phyloP scores from a whole-genome alignment of 1,140 invertebrate genomes.

The Lasioglossum albipes region DNA sequence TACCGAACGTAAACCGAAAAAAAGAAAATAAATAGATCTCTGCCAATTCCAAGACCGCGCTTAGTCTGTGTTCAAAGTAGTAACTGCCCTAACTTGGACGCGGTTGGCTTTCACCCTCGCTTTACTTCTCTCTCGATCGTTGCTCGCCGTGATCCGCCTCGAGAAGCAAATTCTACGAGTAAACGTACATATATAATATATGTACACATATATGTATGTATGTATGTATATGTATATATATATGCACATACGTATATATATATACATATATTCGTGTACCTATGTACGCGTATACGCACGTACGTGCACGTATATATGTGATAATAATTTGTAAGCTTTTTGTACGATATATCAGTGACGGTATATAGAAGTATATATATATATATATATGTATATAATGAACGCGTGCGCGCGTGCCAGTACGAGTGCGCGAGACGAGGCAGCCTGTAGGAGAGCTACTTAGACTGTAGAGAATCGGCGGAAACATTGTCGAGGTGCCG shows the following conservation, averaged over 20 bases:
- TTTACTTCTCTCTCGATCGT: neutral
- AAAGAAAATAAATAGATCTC: no score
- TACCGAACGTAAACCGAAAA: no score
- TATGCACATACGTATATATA: slow-evolving; percentile 13
- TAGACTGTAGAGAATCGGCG: neutral
- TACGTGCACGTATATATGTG: slow-evolving; percentile 60
- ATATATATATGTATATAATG: slow-evolving; percentile 27
- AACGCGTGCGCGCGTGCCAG: no score
- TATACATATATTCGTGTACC: slow-evolving; percentile 49
- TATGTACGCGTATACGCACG: slow-evolving; percentile 50
- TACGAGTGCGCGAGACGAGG: neutral
- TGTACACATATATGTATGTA: no score
- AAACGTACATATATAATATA: neutral
- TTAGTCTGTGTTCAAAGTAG: no score
- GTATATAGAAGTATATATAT: slow-evolving; percentile 47
- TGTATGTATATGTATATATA: slow-evolving; percentile 22
- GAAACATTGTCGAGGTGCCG: slow-evolving; percentile 1
- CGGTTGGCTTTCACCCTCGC: slow-evolving; percentile 20
- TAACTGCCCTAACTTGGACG: slow-evolving; percentile 24
- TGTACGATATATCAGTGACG: slow-evolving; percentile 68
- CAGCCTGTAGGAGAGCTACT: neutral
- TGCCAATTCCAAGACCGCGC: no score
- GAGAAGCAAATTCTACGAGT: slow-evolving; percentile 29
- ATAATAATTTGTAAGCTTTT: slow-evolving; percentile 67
- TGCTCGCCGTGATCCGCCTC: slow-evolving; percentile 24